Evolutionary conservation across 2,113 vertebrate genomes (phyloP), one percentile per base, ranked within the genome.

Genomic region (Sturnus vulgaris): DNA sequence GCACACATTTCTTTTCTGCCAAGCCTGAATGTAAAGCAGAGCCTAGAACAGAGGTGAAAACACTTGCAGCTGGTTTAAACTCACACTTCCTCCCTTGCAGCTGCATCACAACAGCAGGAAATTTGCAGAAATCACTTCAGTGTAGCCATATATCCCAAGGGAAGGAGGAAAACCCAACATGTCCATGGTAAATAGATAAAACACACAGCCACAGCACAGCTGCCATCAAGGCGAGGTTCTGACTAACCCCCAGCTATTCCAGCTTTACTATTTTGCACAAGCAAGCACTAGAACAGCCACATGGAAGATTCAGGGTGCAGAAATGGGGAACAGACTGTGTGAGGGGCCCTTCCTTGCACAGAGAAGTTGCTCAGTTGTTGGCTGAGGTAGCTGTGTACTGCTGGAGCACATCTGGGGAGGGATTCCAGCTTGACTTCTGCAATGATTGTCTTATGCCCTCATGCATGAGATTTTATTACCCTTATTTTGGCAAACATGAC

Each of bases 391-490:
- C 61, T 33, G 53, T 60, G 73, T 49, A 76, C 57, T 92, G 82
- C 78, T 76, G 57, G 5, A 87, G 84, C 84, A 95, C 86, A 52
- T 89, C 19, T 65, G 70, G 55, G 75, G 66, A 95, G 75, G 71
- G 83, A 90, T 61, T 90, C 55, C 75, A 91, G 89, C 70, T 50
- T 85, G 78, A 95, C 49, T 87, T 60, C 91, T 91, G 84, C 70
- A 79, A 50, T 30, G 39, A 90, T 31, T 76, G 75, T 40, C 82
- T 95, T 77, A 87, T 82, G 87, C 73, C 89, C 78, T 76, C 55
- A 70, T 52, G 90, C 78, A 77, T 19, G 30, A 95, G 63, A 44
- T 93, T 87, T 85, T 86, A 91, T 91, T 95, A 63, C 39, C 55
- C 71, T 94, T 95, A 77, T 77, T 75, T 93, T 88, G 79, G 89